phyloP scores from a whole-genome alignment of 2,797 vertebrate genomes.

The Rhinoraja longicauda region DNA sequence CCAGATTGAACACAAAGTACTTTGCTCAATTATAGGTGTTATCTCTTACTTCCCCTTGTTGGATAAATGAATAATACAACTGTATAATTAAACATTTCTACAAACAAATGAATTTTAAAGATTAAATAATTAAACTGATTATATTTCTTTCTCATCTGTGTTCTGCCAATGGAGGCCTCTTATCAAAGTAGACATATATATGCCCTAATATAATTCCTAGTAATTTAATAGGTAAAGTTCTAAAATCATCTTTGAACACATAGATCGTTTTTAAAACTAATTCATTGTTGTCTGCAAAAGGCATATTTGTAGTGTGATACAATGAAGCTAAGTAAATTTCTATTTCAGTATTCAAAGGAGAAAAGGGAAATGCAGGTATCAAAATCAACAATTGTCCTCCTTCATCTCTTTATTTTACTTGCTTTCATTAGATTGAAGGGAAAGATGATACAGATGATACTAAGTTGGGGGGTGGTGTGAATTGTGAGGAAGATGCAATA shows the following conservation, averaged over 20 bases:
- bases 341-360: neutral
- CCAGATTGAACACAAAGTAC: neutral
- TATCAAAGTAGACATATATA: too few species aligned
- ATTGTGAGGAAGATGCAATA: too few species aligned
- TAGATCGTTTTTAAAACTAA: neutral
- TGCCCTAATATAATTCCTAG: neutral
- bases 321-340: neutral
- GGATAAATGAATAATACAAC: neutral
- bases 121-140: neutral
- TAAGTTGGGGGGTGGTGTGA: too few species aligned
- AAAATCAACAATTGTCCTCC: neutral
- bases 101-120: neutral
- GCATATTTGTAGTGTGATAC: neutral
- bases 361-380: neutral
- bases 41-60: neutral
- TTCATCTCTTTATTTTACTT: neutral
- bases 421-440: too few species aligned
- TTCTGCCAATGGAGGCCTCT: too few species aligned
- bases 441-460: too few species aligned
- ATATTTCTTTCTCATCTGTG: neutral
- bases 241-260: neutral
- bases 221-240: neutral
- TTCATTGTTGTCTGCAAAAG: conserved; percentile 1
- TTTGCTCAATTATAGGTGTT: neutral
- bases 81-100: neutral